Base-by-base conservation (phyloP, 1,140 invertebrate species). In the Heliconius himera region DNA sequence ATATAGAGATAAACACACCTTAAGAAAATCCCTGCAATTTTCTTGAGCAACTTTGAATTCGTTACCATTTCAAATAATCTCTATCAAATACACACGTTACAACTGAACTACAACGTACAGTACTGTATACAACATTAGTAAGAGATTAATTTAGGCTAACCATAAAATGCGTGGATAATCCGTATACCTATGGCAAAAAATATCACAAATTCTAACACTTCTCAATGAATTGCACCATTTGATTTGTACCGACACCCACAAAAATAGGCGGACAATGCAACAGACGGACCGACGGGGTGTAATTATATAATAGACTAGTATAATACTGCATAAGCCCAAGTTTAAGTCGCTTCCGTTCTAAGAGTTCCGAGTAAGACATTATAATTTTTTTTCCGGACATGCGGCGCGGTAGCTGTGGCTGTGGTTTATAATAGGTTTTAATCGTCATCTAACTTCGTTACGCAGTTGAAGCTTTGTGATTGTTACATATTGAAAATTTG, bases 201-300 rank as follows among this genome's bases (percentile, higher is more conserved):
- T 26, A 66, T 13, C 26, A 2, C 13, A 66, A 66, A 26, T 26
- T 66, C 26, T 75, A 76, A 76, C 66, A 76, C 60, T 66, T 76
- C 66, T 33, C 16, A 38, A 4, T 38, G 26, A 74, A 66, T 66
- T 66, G 60, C 60, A 66, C 5, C 60, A 76, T 78, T 73, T 78
- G 71, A 78, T 78, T 78, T 73, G 77, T 77, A 71, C 74, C 75
- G 75, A 76, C 77, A 78, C 77, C 77, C 77, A 78, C 77, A 78
- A 74, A 78, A 60, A 78, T 41, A 71, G 66, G n/a, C 13, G n/a
- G 8, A 72, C 51, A 78, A 72, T 29, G 70, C 54, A 46, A 73
- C 77, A 78, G 36, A 78, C 77, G 33, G 71, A 73, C 77, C 77
- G 77, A 66, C 77, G 71, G 29, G 46, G 38, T 51, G 38, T 73